These are phyloP conservation scores for Caenorhabditis wallacei DNA, from an alignment of 2,888 invertebrate species.

Conservation along the genomic window DNA sequence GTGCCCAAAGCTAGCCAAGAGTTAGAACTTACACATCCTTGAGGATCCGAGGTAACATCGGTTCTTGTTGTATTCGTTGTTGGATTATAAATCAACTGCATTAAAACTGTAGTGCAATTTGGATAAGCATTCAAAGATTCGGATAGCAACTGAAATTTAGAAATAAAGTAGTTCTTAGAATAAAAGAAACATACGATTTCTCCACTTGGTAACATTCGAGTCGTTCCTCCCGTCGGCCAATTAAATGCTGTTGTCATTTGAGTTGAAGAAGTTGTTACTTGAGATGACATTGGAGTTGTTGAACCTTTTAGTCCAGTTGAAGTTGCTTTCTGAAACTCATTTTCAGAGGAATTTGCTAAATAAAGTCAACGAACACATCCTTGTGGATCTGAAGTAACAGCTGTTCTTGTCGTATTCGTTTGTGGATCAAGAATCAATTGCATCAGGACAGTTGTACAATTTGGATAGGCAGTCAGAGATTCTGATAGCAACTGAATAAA, in stretches of 20 bases:
- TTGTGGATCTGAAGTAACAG: not conserved
- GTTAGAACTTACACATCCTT: conserved; percentile 37
- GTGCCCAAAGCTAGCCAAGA: no score
- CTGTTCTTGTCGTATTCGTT: conserved; percentile 18
- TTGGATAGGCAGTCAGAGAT: conserved; percentile 22
- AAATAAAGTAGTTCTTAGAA: not conserved
- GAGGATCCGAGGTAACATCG: conserved; percentile 17
- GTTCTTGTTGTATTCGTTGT: conserved; percentile 30
- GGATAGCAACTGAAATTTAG: conserved; percentile 28
- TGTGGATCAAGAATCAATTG: conserved; percentile 15
- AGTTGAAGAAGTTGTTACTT: not conserved
- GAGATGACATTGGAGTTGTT: not conserved
- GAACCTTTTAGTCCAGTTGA: not conserved
- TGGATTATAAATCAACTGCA: conserved; percentile 34
- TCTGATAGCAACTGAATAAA: conserved; percentile 28
- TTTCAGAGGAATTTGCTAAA: not conserved
- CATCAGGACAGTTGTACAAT: conserved; percentile 22
- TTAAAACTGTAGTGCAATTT: conserved; percentile 38
- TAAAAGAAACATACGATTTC: not conserved
- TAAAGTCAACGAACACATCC: not conserved
- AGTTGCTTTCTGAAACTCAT: not conserved
- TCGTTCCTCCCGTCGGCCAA: conserved; percentile 8
- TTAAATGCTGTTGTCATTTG: not conserved
- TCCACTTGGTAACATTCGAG: not conserved
- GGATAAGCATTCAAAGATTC: conserved; percentile 15